Evolutionary conservation across 2,797 vertebrate genomes (phyloP).

Genomic region (Intellagama lesueurii): DNA sequence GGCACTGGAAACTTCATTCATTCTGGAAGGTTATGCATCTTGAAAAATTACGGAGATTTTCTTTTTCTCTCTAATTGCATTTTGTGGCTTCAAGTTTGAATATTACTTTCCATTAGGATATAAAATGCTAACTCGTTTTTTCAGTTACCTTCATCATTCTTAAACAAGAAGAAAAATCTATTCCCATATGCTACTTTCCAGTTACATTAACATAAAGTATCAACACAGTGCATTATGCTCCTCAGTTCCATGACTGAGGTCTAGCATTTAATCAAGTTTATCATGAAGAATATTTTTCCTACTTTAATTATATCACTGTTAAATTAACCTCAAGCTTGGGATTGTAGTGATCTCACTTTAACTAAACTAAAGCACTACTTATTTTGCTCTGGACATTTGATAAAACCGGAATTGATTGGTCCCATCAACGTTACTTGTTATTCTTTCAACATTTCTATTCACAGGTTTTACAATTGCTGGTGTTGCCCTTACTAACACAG

Average conservation of each 20-base stretch:
- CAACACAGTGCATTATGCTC: constrained; percentile 75
- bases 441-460: constrained; percentile 60
- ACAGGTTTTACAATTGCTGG: constrained; percentile 55
- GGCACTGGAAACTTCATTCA: constrained; percentile 46
- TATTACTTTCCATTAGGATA: constrained; percentile 66
- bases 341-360: constrained; percentile 47
- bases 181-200: constrained; percentile 76
- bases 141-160: constrained; percentile 73
- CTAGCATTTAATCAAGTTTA: constrained; percentile 72
- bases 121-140: constrained; percentile 73
- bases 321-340: constrained; percentile 65
- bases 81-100: constrained; percentile 76
- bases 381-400: constrained; percentile 56
- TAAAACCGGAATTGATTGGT: constrained; percentile 78
- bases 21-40: constrained; percentile 17
- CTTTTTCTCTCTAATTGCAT: constrained; percentile 60
- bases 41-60: constrained; percentile 50
- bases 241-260: constrained; percentile 68
- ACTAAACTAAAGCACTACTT: background rate
- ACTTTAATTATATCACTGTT: constrained; percentile 66
- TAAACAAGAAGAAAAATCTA: constrained; percentile 70
- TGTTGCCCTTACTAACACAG: constrained; percentile 48
- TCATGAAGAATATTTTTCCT: constrained; percentile 60
- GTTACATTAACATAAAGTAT: constrained; percentile 74
- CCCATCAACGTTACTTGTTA: constrained; percentile 69